phyloP scores from a whole-genome alignment of 1,140 invertebrate species.

The Pararge aegeria region DNA sequence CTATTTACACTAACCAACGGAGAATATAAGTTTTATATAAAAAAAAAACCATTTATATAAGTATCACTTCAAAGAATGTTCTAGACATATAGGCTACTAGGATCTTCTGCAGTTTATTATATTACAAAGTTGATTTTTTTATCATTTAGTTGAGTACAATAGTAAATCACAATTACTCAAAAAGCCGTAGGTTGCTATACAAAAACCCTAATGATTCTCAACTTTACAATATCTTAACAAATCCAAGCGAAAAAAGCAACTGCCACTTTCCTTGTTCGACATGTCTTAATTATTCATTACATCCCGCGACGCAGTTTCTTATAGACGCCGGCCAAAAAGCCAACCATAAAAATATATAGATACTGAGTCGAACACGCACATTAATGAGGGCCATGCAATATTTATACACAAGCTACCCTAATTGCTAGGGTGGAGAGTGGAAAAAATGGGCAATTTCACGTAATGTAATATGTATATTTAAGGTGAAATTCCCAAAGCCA shows the following conservation, averaged over 20 bases:
- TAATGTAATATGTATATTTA: conserved; percentile 80
- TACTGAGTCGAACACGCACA: conserved; percentile 73
- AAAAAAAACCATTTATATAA: too few relatives aligned
- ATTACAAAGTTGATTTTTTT: too few relatives aligned
- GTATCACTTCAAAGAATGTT: too few relatives aligned
- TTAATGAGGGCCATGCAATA: conserved; percentile 78
- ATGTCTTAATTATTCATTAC: conserved; percentile 75
- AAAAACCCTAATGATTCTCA: background rate
- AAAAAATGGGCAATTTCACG: conserved; percentile 80
- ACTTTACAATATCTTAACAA: conserved; percentile 16
- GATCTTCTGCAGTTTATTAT: too few relatives aligned
- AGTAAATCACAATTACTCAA: background rate
- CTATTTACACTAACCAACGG: conserved; percentile 3
- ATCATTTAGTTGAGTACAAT: background rate
- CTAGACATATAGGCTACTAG: too few relatives aligned
- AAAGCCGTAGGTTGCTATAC: background rate
- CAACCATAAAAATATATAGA: conserved; percentile 68
- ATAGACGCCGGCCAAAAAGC: conserved; percentile 57
- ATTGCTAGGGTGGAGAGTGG: conserved; percentile 79
- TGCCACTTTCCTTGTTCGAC: conserved; percentile 43
- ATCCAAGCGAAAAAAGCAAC: conserved; percentile 27
- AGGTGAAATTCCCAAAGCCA: conserved; percentile 66
- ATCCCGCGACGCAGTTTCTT: conserved; percentile 56
- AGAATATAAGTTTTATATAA: too few relatives aligned
- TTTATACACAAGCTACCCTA: conserved; percentile 77